Percentiles rank a stretch among this genome's conserved stretches.
These are phyloP conservation scores for Holothuria scabra DNA, from an alignment of 53 echinoderm and acorn worm species.

Conservation along the genomic window DNA sequence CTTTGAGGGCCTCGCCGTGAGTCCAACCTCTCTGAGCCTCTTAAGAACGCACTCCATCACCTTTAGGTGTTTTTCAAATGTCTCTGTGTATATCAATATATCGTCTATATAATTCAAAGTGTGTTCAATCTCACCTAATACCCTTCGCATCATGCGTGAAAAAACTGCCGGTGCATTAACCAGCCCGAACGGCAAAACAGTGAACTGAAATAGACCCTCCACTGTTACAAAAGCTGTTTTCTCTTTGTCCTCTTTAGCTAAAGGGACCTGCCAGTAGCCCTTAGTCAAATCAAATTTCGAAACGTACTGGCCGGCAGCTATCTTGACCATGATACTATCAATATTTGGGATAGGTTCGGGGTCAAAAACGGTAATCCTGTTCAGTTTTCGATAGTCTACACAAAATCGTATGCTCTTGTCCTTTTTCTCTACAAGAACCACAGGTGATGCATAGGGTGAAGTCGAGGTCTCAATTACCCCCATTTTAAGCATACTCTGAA, in stretches of 20 bases:
- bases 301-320: conserved; percentile 24
- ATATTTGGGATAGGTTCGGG: too few species aligned
- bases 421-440: too few species aligned
- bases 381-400: too few species aligned
- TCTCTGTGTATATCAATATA: conserved; percentile 54
- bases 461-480: too few species aligned
- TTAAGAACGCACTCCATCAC: conserved; percentile 5
- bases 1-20: too few species aligned
- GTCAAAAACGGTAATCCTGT: too few species aligned
- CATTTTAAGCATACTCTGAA: too few species aligned
- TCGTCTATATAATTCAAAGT: conserved; percentile 63
- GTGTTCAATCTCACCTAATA: conserved; percentile 33
- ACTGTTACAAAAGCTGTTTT: conserved; percentile 59
- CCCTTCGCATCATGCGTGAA: conserved; percentile 49
- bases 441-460: too few species aligned
- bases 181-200: conserved; percentile 59
- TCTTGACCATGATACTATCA: too few species aligned
- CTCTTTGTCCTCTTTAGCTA: conserved; percentile 17
- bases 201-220: conserved; percentile 60
- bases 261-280: conserved; percentile 67
- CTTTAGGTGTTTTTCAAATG: conserved; percentile 48
- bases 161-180: conserved; percentile 61
- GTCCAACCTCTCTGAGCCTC: too few species aligned
- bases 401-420: too few species aligned
- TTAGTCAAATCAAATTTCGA: conserved; percentile 57